phyloP scores from a whole-genome alignment of 2,797 vertebrate genomes.

The Gymnopithys bicolor region DNA sequence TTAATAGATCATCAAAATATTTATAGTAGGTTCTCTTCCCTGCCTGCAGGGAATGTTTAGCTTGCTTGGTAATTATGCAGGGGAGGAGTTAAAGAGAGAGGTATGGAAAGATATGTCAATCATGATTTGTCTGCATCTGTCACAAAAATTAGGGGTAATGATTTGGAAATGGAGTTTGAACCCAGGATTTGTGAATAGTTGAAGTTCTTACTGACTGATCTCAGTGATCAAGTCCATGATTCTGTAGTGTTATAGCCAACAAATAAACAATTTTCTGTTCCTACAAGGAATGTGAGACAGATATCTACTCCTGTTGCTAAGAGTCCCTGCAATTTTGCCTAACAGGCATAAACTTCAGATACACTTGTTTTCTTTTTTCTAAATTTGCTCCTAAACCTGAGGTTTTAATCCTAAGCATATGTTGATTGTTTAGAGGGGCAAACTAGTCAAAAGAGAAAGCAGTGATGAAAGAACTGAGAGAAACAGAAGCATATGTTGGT shows the following conservation, averaged over 20 bases:
- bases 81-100: neutral
- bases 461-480: neutral
- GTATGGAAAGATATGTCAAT: neutral
- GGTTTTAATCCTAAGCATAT: neutral
- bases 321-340: neutral
- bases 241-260: neutral
- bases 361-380: neutral
- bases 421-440: neutral
- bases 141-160: neutral
- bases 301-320: neutral
- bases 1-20: conserved; percentile 53
- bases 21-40: neutral
- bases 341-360: neutral
- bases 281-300: neutral
- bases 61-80: neutral
- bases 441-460: neutral
- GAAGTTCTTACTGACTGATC: neutral
- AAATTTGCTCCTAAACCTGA: neutral
- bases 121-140: neutral
- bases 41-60: neutral
- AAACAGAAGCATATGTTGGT: neutral
- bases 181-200: neutral
- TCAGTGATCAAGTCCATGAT: neutral
- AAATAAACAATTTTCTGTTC: neutral
- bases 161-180: neutral